Base-by-base conservation (phyloP, 2,888 invertebrate genomes). In the Drosophila dives region DNA sequence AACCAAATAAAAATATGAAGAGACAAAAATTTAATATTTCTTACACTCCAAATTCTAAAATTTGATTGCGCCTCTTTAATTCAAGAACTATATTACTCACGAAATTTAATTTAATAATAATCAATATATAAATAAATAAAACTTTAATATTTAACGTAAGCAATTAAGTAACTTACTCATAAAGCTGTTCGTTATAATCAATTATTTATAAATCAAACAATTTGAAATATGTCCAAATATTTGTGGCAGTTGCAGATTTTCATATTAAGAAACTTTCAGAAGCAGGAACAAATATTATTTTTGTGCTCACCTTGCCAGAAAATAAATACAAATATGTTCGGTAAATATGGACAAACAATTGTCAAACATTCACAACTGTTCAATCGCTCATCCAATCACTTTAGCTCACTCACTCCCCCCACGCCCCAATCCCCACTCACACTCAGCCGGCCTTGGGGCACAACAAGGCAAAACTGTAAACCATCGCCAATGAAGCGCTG, bases 401-500 rank as follows among this genome's bases (percentile, higher is more conserved):
- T 55, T 60, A 54, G 26, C 34, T 8, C 49, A 73, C 53, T 53
- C 56, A 61, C 26, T 23, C 32, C 20, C 7, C 26, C 20, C 42
- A 1, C 12, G 0, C 26, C 26, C 26, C 5, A 0, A 4, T 12
- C 12, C 50, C 45, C 62, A 40, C 20, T 17, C 55, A n/a, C 66
- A 11, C 66, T 38, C 56, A 56, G 60, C 50, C 61, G 63, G 61
- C 76, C 70, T 62, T n/a, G 56, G 66, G 86, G 66, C 84, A 83
- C 73, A 73, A 83, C 74, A 77, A 80, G 89, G 72, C 64, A 54
- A 50, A 55, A 61, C 67, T 67, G 77, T 77, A 67, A 81, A 72
- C 59, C 81, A 86, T 12, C 61, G 54, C 53, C 86, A 89, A 83
- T 84, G 84, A 84, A 89, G 71, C 84, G 72, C 54, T 61, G 64